A percentile compares a stretch with the other conserved stretches of the same genome.
Conservation (phyloP, 2,113 vertebrate species). For the Chaetodon trifascialis region DNA sequence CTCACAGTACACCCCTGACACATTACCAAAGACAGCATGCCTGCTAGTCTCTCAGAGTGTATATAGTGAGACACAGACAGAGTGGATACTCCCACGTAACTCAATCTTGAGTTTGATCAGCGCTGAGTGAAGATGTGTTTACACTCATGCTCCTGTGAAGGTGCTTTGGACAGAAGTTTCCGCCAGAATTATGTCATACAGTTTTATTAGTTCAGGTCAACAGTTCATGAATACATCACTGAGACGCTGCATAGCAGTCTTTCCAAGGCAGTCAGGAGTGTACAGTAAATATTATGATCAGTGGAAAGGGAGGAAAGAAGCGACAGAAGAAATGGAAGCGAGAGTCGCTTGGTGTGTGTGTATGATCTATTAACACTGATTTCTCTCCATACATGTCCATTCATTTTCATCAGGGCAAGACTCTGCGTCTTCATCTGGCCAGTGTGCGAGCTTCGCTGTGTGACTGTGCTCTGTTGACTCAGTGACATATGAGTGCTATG, state of each 20-base stretch:
- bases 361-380: background rate
- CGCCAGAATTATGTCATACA: background rate
- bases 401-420: conserved; percentile 17
- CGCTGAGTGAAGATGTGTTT: conserved; percentile 26
- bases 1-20: conserved; percentile 25
- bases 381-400: conserved; percentile 39
- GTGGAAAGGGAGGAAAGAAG: background rate
- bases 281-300: conserved; percentile 53
- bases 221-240: conserved; percentile 8
- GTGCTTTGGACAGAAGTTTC: conserved; percentile 31
- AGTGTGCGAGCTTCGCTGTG: conserved; percentile 24
- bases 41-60: background rate
- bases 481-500: conserved; percentile 66
- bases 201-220: conserved; percentile 27
- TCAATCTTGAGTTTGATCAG: conserved; percentile 26
- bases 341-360: background rate
- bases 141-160: conserved; percentile 16
- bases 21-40: conserved; percentile 44
- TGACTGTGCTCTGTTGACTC: conserved; percentile 55
- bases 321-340: background rate
- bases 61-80: background rate
- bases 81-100: background rate
- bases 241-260: conserved; percentile 21
- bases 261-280: conserved; percentile 10
- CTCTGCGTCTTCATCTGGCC: conserved; percentile 1